Base-by-base conservation (phyloP, 2,888 invertebrate genomes). In the Choreutis nemorana region DNA sequence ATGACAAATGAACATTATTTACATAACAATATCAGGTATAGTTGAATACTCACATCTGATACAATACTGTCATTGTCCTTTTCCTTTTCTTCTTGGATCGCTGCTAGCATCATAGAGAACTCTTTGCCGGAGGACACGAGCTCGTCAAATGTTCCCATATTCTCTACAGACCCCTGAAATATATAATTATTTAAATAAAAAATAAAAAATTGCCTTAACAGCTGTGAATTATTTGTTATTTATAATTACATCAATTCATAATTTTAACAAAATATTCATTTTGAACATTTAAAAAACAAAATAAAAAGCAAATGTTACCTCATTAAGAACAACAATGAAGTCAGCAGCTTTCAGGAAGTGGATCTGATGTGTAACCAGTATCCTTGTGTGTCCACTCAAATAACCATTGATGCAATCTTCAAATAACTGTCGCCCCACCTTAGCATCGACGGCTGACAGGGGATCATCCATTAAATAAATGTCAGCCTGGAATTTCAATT, bases 361-460 rank as follows among this genome's bases (percentile, higher is more conserved):
- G n/a, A 92, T 81, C 59, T 94, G 93, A 73, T 94, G 93, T 0
- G 94, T 94, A 34, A 92, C 89, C 8, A 94, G 81, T 32, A 94
- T 83, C 24, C 89, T 78, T 0, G 90, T 89, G 50, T 86, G 86
- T 3, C 83, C 73, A 25, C 77, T 78, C 37, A 93, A 70, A 45
- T 83, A 84, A 0, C 82, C 83, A 40, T 81, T 82, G 36, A 92
- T 87, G 49, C 91, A 93, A 50, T 89, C 83, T 31, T 91, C 86
- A 53, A 90, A 92, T 24, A 94, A 65, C 50, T 88, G 87, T 31
- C 87, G 83, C 0, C 90, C 88, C 1, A 93, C 92, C 38, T 87
- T 87, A 0, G 89, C 83, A 52, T 94, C 93, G 2, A 93, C 92
- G 2, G 93, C 92, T n/a, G 90, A 90, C 20, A 93, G 65, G 1